Conservation (phyloP, 2,113 vertebrate genomes). For the Pimephales promelas region DNA sequence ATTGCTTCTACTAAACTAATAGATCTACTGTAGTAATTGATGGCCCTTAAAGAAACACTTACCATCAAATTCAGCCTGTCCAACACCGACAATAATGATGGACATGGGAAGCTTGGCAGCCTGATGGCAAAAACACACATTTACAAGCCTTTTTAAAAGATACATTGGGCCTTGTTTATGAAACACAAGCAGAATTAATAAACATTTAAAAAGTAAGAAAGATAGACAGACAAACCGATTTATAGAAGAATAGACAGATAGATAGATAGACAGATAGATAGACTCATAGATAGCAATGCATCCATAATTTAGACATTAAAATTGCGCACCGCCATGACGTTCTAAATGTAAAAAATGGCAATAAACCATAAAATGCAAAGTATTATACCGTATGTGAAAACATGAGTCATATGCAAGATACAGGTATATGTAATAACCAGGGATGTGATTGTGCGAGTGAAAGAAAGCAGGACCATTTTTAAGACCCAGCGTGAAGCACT, state of each 20-base stretch:
- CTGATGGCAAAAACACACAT: conserved; percentile 31
- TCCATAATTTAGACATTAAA: too few relatives aligned
- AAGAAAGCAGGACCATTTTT: too few relatives aligned
- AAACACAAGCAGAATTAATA: background rate
- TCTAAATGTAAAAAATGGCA: too few relatives aligned
- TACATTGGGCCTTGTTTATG: background rate
- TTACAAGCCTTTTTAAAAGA: background rate
- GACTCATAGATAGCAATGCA: too few relatives aligned
- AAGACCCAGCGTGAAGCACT: too few relatives aligned
- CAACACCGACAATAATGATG: conserved; percentile 58
- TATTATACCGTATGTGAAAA: too few relatives aligned
- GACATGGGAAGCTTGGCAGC: conserved; percentile 60
- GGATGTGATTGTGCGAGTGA: too few relatives aligned
- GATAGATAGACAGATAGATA: background rate
- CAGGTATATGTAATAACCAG: too few relatives aligned
- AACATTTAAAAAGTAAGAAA: background rate
- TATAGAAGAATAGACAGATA: background rate
- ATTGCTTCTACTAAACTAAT: background rate
- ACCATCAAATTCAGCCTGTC: conserved; percentile 59
- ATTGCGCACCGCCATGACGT: too few relatives aligned
- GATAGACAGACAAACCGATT: background rate
- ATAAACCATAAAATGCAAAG: too few relatives aligned
- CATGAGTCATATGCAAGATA: too few relatives aligned
- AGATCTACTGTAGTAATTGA: background rate
- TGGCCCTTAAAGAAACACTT: conserved; percentile 6